Evolutionary conservation across 2,113 vertebrate species (phyloP), one percentile per base, ranked within the genome.

Genomic region (Petroica traversi): DNA sequence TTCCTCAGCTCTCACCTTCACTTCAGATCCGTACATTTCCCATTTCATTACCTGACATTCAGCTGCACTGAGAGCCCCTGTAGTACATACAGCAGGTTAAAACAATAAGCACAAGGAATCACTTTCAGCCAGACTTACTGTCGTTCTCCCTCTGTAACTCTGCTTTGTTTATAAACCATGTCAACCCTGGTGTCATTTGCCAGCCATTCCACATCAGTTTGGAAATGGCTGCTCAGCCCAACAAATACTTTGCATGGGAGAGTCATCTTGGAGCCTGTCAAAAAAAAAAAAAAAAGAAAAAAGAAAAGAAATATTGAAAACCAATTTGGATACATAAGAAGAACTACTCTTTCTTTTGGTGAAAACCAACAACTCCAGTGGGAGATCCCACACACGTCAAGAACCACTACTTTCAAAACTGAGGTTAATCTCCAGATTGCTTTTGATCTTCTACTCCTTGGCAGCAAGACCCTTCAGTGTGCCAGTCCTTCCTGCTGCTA

Each of bases 181-280:
- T 96, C 55, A 19, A 98, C 12, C 0, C n/a, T 33, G 11, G 94
- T 97, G 55, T 95, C 54, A 46, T 98, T 98, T 25, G 98, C 98
- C 4, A 91, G 86, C 98, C 98, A 98, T 90, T 95, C 97, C 58
- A 98, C 96, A 4, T 92, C 14, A 0, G 97, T 97, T 40, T 68
- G 68, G 33, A 48, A 2, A 1, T 87, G 85, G 8, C 76, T 76
- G 79, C 95, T 95, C 6, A 54, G 67, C 34, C 98, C 98, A 85
- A 98, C 69, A 74, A 98, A 98, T 57, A 98, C 98, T 91, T 98
- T 98, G 76, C 98, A 98, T 0, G 97, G 97, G 23, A 98, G 96
- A 10, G 85, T 96, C 96, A 98, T 85, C 80, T 86, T 98, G 29
- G 98, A 98, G 25, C 98, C 98, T 98, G 88, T 67, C 51, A 25